Percentiles rank a stretch among this genome's conserved stretches.
These are phyloP conservation scores for Mya arenaria DNA, from an alignment of 1,140 invertebrate genomes.

Conservation along the genomic window DNA sequence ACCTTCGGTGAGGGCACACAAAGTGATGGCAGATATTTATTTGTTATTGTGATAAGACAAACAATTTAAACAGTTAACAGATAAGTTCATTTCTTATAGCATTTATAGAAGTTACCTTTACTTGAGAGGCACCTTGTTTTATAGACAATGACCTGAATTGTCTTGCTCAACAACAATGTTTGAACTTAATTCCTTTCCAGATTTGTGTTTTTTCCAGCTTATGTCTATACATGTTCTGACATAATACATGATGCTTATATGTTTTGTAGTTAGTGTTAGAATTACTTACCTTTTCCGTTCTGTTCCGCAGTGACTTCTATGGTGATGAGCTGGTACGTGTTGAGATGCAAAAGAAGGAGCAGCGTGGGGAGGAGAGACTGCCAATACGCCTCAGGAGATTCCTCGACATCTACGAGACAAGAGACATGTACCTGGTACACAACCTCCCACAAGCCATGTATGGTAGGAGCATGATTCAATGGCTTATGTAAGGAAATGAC, in stretches of 20 bases:
- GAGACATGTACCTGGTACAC: slow-evolving; percentile 78
- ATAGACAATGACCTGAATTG: too few relatives aligned
- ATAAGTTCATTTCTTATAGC: too few relatives aligned
- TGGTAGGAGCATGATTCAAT: slow-evolving; percentile 34
- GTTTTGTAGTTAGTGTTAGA: not conserved
- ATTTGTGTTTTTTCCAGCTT: too few relatives aligned
- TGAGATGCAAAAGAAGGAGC: slow-evolving; percentile 78
- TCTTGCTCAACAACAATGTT: too few relatives aligned
- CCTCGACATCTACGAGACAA: slow-evolving; percentile 70
- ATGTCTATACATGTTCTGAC: not conserved
- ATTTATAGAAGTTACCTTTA: too few relatives aligned
- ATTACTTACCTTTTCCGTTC: slow-evolving; percentile 30
- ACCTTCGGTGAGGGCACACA: slow-evolving; percentile 71
- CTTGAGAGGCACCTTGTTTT: too few relatives aligned
- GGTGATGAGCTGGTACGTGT: slow-evolving; percentile 67
- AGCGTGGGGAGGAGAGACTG: slow-evolving; percentile 58
- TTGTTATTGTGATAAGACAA: too few relatives aligned
- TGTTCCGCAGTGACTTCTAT: slow-evolving; percentile 65
- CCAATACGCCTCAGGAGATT: slow-evolving; percentile 73
- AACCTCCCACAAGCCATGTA: slow-evolving; percentile 66
- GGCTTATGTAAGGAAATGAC: too few relatives aligned
- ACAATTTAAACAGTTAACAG: too few relatives aligned
- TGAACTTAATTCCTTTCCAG: too few relatives aligned
- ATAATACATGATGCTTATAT: not conserved
- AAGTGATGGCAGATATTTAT: too few relatives aligned